phyloP scores from a whole-genome alignment of 2,888 invertebrate species.

The Diplazon laetatorius region DNA sequence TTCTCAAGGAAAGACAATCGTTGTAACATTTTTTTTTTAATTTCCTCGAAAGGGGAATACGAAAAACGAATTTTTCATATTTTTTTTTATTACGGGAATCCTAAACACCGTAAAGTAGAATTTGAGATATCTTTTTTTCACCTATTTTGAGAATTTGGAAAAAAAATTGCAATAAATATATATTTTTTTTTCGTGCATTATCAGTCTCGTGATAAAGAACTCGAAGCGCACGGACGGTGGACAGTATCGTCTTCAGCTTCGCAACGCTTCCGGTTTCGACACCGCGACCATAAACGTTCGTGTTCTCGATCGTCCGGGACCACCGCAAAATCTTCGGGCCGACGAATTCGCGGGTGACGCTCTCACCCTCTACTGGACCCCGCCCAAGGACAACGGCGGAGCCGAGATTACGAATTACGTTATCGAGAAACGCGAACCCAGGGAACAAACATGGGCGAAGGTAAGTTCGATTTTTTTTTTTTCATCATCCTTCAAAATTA shows the following conservation, averaged over 20 bases:
- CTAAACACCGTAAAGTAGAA: no score
- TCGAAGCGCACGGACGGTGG: slow-evolving; percentile 95
- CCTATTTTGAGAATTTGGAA: no score
- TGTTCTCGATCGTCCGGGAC: slow-evolving; percentile 95
- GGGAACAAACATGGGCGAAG: slow-evolving; percentile 92
- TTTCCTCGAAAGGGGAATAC: no score
- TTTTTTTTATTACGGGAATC: no score
- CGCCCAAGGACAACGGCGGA: slow-evolving; percentile 98
- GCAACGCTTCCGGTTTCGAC: slow-evolving; percentile 97
- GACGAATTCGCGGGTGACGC: slow-evolving; percentile 98
- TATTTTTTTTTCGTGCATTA: neutral
- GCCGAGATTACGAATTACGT: slow-evolving; percentile 97
- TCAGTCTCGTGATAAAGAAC: slow-evolving; percentile 94
- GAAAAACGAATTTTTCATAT: no score
- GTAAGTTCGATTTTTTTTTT: slow-evolving; percentile 62
- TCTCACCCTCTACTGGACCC: slow-evolving; percentile 97
- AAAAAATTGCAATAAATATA: neutral
- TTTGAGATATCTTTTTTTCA: neutral
- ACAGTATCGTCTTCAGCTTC: slow-evolving; percentile 94
- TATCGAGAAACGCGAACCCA: slow-evolving; percentile 96
- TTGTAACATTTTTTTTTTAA: no score
- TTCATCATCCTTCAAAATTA: no score
- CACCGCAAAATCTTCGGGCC: slow-evolving; percentile 95
- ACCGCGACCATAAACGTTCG: slow-evolving; percentile 97
- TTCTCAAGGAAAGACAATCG: no score